Evolutionary conservation across 2,888 invertebrate species (phyloP).

Genomic region (Drosophila setosimentum): DNA sequence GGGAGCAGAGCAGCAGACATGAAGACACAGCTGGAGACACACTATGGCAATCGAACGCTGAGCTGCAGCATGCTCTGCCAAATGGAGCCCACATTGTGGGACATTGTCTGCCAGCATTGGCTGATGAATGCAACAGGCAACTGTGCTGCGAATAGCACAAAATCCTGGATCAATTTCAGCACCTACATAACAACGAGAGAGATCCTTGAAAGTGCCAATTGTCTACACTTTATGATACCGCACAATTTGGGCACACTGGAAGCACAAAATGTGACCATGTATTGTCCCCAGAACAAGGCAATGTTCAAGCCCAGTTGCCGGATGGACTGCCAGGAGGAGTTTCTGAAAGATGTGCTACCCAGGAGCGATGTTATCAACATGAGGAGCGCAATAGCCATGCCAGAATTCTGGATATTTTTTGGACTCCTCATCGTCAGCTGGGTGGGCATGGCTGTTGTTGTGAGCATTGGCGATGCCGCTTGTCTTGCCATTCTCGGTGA

Average conservation of each 20-base stretch:
- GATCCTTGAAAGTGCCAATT: slow-evolving; percentile 55
- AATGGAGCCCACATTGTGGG: slow-evolving; percentile 87
- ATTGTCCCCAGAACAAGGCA: slow-evolving; percentile 75
- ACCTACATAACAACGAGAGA: background rate
- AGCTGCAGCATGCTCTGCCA: slow-evolving; percentile 87
- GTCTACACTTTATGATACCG: slow-evolving; percentile 85
- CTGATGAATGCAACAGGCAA: slow-evolving; percentile 86
- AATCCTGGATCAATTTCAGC: background rate
- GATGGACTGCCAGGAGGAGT: slow-evolving; percentile 66
- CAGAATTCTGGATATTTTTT: slow-evolving; percentile 93
- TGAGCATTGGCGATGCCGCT: slow-evolving; percentile 95
- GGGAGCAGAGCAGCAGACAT: slow-evolving; percentile 85
- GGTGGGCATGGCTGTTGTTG: slow-evolving; percentile 93
- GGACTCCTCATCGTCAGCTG: slow-evolving; percentile 91
- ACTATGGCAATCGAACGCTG: slow-evolving; percentile 80
- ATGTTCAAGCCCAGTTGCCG: slow-evolving; percentile 71
- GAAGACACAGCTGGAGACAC: slow-evolving; percentile 84
- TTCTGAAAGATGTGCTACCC: slow-evolving; percentile 66
- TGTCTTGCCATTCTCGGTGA: slow-evolving; percentile 93
- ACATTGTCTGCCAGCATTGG: slow-evolving; percentile 88
- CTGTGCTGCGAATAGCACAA: slow-evolving; percentile 27
- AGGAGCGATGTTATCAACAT: slow-evolving; percentile 70
- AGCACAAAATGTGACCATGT: slow-evolving; percentile 84
- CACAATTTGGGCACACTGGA: slow-evolving; percentile 84
- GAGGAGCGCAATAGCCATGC: slow-evolving; percentile 83